A percentile compares a stretch with the other conserved stretches of the same genome.
Conservation (phyloP, 2,113 vertebrate species). For the Elgaria multicarinata region DNA sequence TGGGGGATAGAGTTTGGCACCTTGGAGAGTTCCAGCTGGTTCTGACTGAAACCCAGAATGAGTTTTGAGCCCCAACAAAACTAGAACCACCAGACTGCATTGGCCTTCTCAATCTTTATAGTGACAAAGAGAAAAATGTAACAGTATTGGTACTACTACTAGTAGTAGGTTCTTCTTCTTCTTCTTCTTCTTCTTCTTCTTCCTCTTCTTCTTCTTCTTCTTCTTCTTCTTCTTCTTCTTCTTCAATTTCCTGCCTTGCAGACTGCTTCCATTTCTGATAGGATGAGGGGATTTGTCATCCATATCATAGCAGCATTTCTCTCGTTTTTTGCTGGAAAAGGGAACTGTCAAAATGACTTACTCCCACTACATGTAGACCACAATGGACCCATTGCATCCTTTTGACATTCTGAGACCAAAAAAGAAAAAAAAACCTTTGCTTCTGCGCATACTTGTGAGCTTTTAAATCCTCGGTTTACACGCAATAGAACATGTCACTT, state of each 20-base stretch:
- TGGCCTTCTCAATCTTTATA: neutral
- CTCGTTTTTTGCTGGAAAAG: slow-evolving; percentile 64
- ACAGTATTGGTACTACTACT: neutral
- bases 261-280: too few species aligned
- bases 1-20: neutral
- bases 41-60: too few species aligned
- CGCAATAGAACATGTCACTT: slow-evolving; percentile 63
- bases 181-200: too few species aligned
- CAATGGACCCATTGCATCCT: slow-evolving; percentile 67
- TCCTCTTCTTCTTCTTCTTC: too few species aligned
- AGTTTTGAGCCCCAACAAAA: too few species aligned
- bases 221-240: too few species aligned
- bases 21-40: too few species aligned
- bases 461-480: slow-evolving; percentile 55
- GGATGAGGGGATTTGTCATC: slow-evolving; percentile 58
- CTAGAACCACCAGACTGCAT: too few species aligned
- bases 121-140: neutral
- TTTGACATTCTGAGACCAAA: slow-evolving; percentile 67
- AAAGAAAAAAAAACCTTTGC: too few species aligned
- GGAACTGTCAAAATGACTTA: slow-evolving; percentile 65
- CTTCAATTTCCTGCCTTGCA: too few species aligned
- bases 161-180: too few species aligned
- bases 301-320: slow-evolving; percentile 28
- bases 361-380: slow-evolving; percentile 50
- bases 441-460: too few species aligned